phyloP scores from a whole-genome alignment of 2,797 vertebrate genomes.

The Phalanger gymnotis region DNA sequence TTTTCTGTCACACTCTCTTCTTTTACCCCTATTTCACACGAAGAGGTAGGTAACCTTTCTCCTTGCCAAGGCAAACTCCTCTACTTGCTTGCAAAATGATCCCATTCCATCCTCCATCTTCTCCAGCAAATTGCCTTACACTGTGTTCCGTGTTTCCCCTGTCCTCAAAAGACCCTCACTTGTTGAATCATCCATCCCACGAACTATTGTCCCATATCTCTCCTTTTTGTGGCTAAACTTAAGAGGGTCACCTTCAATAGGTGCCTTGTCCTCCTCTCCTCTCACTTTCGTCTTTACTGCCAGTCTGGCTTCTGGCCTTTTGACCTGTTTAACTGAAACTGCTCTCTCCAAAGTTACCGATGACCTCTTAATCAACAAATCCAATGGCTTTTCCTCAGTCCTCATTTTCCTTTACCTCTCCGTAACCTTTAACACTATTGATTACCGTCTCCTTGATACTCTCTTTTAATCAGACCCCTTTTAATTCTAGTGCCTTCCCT shows the following conservation, averaged over 20 bases:
- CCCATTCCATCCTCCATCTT: too few species aligned
- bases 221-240: not conserved
- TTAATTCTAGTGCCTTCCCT: not conserved
- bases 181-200: not conserved
- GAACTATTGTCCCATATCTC: not conserved
- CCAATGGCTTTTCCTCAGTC: not conserved
- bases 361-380: not conserved
- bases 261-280: not conserved
- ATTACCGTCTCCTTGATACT: not conserved
- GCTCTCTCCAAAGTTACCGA: not conserved
- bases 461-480: not conserved
- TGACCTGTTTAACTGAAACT: not conserved
- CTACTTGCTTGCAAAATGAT: not conserved
- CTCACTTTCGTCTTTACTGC: too few species aligned
- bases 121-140: not conserved
- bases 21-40: not conserved
- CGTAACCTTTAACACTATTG: not conserved
- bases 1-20: not conserved
- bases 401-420: not conserved
- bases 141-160: too few species aligned
- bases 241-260: too few species aligned
- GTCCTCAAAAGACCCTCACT: too few species aligned
- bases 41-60: too few species aligned
- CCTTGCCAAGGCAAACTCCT: too few species aligned
- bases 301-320: not conserved